These are phyloP conservation scores for Dryomyza anilis DNA, from an alignment of 2,888 invertebrate species.

Conservation along the genomic window DNA sequence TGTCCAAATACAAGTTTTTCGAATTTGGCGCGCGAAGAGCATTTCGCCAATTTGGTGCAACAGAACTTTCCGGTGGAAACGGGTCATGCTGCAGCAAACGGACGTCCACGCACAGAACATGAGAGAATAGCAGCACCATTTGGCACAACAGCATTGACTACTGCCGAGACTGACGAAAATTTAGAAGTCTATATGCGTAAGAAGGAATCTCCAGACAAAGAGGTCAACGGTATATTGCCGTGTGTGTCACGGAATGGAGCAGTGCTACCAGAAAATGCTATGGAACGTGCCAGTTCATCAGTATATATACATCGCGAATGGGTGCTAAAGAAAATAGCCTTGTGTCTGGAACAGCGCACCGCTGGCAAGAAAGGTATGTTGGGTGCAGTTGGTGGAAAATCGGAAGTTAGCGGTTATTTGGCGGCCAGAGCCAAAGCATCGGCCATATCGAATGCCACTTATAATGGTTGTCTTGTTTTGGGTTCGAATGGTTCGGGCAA, in stretches of 20 bases:
- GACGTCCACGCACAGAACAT: slow-evolving; percentile 34
- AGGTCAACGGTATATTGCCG: slow-evolving; percentile 50
- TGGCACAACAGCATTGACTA: slow-evolving; percentile 21
- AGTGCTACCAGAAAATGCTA: background rate
- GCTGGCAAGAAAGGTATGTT: slow-evolving; percentile 70
- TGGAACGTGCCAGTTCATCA: slow-evolving; percentile 33
- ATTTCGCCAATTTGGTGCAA: slow-evolving; percentile 61
- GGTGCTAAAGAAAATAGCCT: slow-evolving; percentile 92
- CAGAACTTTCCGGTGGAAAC: slow-evolving; percentile 58
- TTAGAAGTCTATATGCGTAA: slow-evolving; percentile 57
- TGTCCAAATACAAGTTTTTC: slow-evolving; percentile 61
- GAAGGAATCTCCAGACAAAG: slow-evolving; percentile 60
- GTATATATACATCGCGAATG: slow-evolving; percentile 75
- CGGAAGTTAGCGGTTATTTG: slow-evolving; percentile 46
- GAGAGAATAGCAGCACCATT: slow-evolving; percentile 37
- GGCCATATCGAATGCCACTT: slow-evolving; percentile 53
- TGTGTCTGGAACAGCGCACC: slow-evolving; percentile 88
- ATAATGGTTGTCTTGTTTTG: slow-evolving; percentile 84
- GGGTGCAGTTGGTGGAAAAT: slow-evolving; percentile 33
- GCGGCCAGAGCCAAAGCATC: slow-evolving; percentile 54
- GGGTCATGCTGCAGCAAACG: slow-evolving; percentile 31
- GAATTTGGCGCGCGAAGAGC: slow-evolving; percentile 60
- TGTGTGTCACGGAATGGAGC: slow-evolving; percentile 19
- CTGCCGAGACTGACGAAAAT: slow-evolving; percentile 52
- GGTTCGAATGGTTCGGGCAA: slow-evolving; percentile 95